Base-by-base conservation (phyloP, 2,888 invertebrate species). In the Conus canariensis region DNA sequence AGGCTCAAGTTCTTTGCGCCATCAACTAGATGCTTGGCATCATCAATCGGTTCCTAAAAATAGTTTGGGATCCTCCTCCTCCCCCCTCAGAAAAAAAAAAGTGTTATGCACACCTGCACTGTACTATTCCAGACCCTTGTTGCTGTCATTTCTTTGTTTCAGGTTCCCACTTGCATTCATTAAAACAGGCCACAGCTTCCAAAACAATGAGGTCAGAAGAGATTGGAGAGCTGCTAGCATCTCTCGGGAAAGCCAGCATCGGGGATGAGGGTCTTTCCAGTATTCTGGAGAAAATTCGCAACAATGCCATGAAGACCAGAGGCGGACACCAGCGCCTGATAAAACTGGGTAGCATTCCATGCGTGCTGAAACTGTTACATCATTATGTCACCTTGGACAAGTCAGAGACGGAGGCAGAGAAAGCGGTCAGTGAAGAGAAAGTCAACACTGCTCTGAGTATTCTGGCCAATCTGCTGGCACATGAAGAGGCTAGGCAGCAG, bases 381-480 rank as follows among this genome's bases (percentile, higher is more conserved):
- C 85, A 25, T 10, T 74, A 85, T 56, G 22, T 89, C 12, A n/a
- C 30, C 30, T n/a, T n/a, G 56, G 89, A 89, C n/a, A 16, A 3
- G 19, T 45, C 6, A 9, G 89, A 58, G 56, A 64, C n/a, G 2
- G n/a, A 83, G 70, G 4, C 45, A 0, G 80, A 45, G 80, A 67
- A 89, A 58, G 56, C 30, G 1, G 56, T 60, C 45, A 89, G 85
- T 30, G 59, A 85, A 30, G 56, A 30, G 16, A 74, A 30, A 58
- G 92, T 92, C 12, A 98, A 98, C 96, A 96, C 98, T 85, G 97
- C 97, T 0, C 96, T 98, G 30, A 98, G 98, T 95, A 98, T 98
- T 95, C 97, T 98, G 90, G 98, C 98, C 0, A 98, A 98, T 96
- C 97, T 98, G 93, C 98, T 98, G 94, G 97, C 98, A 93, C 97